A percentile compares a stretch with the other conserved stretches of the same genome.
phyloP scores from a whole-genome alignment of 2,888 invertebrate species.

The Hermodice carunculata region DNA sequence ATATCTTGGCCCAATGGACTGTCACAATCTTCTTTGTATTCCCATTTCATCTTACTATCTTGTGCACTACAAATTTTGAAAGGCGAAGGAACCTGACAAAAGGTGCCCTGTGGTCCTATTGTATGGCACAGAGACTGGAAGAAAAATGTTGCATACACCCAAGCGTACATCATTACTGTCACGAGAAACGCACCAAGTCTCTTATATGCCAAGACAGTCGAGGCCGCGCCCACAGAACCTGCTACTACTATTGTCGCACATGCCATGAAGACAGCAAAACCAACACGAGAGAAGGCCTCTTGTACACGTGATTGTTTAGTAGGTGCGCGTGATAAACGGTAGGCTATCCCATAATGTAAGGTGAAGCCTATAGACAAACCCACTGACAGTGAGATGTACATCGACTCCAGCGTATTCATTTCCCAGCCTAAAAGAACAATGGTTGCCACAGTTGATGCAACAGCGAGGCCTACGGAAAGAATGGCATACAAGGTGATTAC shows the following conservation, averaged over 20 bases:
- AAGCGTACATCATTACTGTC: slow-evolving; percentile 87
- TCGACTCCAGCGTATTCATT: slow-evolving; percentile 90
- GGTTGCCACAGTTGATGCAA: slow-evolving; percentile 82
- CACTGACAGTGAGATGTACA: slow-evolving; percentile 90
- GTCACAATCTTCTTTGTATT: too few relatives aligned
- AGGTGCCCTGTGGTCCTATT: slow-evolving; percentile 76
- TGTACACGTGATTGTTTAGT: slow-evolving; percentile 11
- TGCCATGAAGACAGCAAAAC: slow-evolving; percentile 86
- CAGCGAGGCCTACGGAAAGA: slow-evolving; percentile 85
- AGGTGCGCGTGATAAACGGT: slow-evolving; percentile 59
- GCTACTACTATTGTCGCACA: slow-evolving; percentile 88
- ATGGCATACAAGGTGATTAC: slow-evolving; percentile 87
- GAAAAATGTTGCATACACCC: slow-evolving; percentile 73
- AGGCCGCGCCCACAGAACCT: slow-evolving; percentile 87
- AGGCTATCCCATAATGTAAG: slow-evolving; percentile 89
- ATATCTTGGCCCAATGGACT: too few relatives aligned
- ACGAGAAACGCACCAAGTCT: slow-evolving; percentile 91
- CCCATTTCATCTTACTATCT: too few relatives aligned
- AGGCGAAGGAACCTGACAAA: slow-evolving; percentile 32
- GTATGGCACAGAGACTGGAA: slow-evolving; percentile 75
- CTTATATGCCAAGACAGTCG: slow-evolving; percentile 87
- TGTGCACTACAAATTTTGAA: too few relatives aligned
- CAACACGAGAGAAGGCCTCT: slow-evolving; percentile 72
- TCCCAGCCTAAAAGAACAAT: slow-evolving; percentile 81
- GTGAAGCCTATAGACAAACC: slow-evolving; percentile 93